These are phyloP conservation scores for Brachionus calyciflorus DNA, from an alignment of 1,140 invertebrate species.

Conservation along the genomic window DNA sequence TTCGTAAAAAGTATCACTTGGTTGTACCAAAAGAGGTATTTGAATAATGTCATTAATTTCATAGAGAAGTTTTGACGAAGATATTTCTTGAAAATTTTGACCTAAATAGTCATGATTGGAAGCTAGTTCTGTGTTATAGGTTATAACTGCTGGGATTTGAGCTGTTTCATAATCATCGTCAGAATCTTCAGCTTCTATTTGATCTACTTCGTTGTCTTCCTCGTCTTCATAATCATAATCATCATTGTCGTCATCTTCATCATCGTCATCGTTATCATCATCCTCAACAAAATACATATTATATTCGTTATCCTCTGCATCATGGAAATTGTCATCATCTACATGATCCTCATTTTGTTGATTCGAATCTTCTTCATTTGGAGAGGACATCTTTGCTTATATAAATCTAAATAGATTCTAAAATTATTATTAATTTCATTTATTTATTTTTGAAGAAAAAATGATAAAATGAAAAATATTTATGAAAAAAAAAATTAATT, in stretches of 20 bases:
- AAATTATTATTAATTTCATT: background rate
- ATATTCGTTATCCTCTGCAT: background rate
- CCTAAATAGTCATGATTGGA: conserved; percentile 36
- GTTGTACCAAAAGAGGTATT: conserved; percentile 18
- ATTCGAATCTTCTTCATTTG: background rate
- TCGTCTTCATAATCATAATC: too few relatives aligned
- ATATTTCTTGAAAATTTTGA: conserved; percentile 29
- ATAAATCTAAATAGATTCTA: background rate
- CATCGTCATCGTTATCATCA: background rate
- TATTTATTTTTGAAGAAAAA: too few relatives aligned
- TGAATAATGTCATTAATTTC: background rate
- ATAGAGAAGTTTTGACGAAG: background rate
- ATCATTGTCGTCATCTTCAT: background rate
- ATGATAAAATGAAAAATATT: too few relatives aligned
- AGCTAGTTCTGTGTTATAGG: conserved; percentile 18
- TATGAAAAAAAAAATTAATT: background rate
- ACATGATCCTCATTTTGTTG: background rate
- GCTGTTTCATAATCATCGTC: conserved; percentile 2
- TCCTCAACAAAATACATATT: conserved; percentile 8
- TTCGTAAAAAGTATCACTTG: conserved; percentile 24
- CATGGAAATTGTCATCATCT: conserved; percentile 1
- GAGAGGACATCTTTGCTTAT: conserved; percentile 31
- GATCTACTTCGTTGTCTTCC: background rate
- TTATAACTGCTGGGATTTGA: background rate
- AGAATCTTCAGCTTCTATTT: background rate